Percentiles rank a stretch among this genome's conserved stretches.
phyloP scores from a whole-genome alignment of 1,140 invertebrate species.

The Brachionus koreanus region DNA sequence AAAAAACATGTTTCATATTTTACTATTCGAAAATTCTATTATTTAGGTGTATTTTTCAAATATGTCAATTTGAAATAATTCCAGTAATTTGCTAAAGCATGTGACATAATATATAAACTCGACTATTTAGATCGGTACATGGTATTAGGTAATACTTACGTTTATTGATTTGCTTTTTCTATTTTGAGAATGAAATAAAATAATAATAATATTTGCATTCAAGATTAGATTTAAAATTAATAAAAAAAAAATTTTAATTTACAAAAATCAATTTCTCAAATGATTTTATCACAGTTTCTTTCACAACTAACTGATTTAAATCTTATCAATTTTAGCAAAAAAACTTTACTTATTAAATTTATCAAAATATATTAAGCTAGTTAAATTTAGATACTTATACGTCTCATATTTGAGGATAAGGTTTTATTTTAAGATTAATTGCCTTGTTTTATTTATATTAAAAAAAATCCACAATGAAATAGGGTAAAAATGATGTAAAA shows the following conservation, averaged over 20 bases:
- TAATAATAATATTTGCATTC: conserved; percentile 10
- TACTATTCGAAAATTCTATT: neutral
- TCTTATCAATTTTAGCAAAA: neutral
- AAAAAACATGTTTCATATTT: neutral
- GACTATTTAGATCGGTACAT: neutral
- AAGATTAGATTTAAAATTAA: neutral
- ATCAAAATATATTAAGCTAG: neutral
- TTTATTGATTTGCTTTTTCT: conserved; percentile 17
- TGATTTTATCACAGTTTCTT: too few species aligned
- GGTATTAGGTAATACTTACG: conserved; percentile 21
- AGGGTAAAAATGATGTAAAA: neutral
- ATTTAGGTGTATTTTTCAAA: neutral
- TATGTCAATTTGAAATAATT: neutral
- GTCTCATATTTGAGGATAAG: too few species aligned
- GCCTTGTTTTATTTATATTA: too few species aligned
- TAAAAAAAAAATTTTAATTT: neutral
- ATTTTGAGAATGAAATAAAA: neutral
- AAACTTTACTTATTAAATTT: neutral
- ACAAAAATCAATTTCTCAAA: neutral
- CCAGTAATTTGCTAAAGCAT: neutral
- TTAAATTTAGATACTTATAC: too few species aligned
- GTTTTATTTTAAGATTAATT: too few species aligned
- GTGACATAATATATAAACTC: neutral
- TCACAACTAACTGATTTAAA: neutral
- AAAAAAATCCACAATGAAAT: neutral